Base-by-base conservation (phyloP, 2,113 vertebrate species). In the Muscicapa adusta region DNA sequence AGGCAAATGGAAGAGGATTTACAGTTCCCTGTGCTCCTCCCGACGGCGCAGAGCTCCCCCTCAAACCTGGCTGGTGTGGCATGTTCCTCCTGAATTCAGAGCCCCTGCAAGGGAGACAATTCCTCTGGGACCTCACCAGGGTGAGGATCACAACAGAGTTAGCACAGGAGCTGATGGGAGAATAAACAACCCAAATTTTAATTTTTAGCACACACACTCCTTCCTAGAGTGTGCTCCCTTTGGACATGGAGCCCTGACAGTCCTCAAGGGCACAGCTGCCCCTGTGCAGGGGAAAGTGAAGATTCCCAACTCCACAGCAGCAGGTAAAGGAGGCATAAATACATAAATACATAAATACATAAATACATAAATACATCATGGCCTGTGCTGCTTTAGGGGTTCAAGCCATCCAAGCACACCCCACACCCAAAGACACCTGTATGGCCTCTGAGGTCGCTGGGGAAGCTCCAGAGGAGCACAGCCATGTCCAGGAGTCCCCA, bases 61-160 rank as follows among this genome's bases (percentile, higher is more conserved):
- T 93, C 94, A 88, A 95, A 89, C 80, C 77, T 85, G 91, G 83
- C 93, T 85, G 95, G 73, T 9, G 8, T 50, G 79, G 74, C 33
- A 0, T 2, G 33, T 67, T 96, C 91, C 91, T 96, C 72, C 87
- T 66, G 60, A 25, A 94, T 71, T 77, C 91, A 93, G 85, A 94
- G 79, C 81, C 84, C 92, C 96, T 97, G 94, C 62, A 97, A 96
- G 38, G 2, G 57, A 96, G 74, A 96, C n/a, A 94, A 61, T 80
- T 82, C 88, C 88, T 77, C 88, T 54, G 85, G 82, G 85, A 65
- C 34, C 58, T 47, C 26, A 25, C 57, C 3, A 23, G 28, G n/a
- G 76, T 2, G 34, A 58, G 67, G 26, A 11, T 11, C 0, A 0
- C 4, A 38, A 7, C 9, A 17, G 1, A n/a, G 43, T 8, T 5